phyloP scores from a whole-genome alignment of 2,113 vertebrate species.

The Willisornis vidua region DNA sequence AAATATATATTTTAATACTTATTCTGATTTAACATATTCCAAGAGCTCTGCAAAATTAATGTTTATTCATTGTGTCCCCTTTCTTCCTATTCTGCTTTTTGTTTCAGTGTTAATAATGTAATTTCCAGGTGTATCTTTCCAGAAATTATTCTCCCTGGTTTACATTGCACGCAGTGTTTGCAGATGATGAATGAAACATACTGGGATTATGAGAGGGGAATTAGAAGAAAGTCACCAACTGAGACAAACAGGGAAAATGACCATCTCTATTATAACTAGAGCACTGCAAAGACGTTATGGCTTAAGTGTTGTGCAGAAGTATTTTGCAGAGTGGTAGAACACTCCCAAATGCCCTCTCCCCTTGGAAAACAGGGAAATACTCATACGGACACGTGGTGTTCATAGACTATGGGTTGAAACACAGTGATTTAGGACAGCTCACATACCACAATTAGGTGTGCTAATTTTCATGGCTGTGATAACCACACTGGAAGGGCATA shows the following conservation, averaged over 20 bases:
- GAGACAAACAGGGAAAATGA: background rate
- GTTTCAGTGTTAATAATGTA: background rate
- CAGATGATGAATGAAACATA: background rate
- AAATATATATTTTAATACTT: background rate
- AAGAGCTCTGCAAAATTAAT: background rate
- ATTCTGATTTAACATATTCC: background rate
- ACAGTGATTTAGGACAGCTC: background rate
- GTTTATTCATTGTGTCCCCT: background rate
- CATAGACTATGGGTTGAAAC: background rate
- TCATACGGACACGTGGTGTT: background rate
- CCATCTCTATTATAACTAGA: background rate
- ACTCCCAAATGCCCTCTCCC: background rate
- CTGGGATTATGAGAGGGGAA: background rate
- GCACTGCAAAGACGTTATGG: background rate
- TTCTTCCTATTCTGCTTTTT: background rate
- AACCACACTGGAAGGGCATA: background rate
- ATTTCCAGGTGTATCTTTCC: background rate
- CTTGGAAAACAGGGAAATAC: background rate
- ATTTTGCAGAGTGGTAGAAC: background rate
- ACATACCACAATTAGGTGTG: background rate
- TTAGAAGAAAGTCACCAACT: background rate
- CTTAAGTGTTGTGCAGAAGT: background rate
- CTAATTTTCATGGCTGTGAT: background rate
- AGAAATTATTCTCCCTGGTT: background rate
- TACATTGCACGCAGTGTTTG: background rate